Percentiles rank a stretch among this genome's conserved stretches.
phyloP scores from a whole-genome alignment of 2,113 vertebrate genomes.

The Narcine bancroftii region DNA sequence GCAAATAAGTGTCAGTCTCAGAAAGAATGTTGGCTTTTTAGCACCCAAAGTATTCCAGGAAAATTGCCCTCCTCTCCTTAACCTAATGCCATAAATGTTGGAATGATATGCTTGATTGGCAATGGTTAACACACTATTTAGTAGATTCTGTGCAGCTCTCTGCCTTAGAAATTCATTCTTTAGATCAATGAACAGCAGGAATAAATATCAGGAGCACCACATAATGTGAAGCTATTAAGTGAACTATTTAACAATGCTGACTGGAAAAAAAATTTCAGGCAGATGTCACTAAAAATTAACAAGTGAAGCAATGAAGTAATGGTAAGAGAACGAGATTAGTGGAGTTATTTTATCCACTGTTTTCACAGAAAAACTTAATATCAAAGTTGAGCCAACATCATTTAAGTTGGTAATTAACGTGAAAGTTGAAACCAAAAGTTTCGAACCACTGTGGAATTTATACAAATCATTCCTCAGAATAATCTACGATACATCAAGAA shows the following conservation, averaged over 20 bases:
- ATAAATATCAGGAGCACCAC: no score
- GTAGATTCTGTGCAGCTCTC: no score
- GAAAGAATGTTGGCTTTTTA: no score
- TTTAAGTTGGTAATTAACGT: background rate
- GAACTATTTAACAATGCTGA: background rate
- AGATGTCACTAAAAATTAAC: background rate
- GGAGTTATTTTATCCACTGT: background rate
- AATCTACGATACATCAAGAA: background rate
- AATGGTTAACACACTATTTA: no score
- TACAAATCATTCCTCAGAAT: background rate
- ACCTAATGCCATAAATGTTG: no score
- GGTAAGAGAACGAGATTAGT: background rate
- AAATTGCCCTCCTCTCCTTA: no score
- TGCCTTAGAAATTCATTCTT: no score
- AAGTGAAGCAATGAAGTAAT: background rate
- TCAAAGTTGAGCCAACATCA: background rate
- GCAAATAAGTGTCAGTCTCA: no score
- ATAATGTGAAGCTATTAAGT: no score
- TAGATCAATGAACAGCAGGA: no score
- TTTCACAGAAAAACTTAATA: background rate
- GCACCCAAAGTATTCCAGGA: no score
- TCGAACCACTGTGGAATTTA: background rate
- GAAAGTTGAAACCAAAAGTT: background rate
- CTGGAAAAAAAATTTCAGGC: background rate
- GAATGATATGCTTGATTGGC: no score